These are phyloP conservation scores for Cyrtodaria siliqua DNA, from an alignment of 2,888 invertebrate genomes.

Conservation along the genomic window DNA sequence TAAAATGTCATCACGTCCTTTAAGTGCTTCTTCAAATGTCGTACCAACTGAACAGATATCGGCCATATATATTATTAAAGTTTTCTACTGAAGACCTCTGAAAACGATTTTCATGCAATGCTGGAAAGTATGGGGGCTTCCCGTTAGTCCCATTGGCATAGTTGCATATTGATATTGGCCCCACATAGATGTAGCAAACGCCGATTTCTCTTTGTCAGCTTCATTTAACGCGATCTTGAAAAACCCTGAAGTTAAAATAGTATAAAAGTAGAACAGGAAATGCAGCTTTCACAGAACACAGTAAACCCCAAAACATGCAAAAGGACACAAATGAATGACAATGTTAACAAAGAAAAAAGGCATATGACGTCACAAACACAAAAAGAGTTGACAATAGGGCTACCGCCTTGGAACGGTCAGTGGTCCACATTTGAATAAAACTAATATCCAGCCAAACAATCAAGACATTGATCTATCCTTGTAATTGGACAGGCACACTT, in stretches of 20 bases:
- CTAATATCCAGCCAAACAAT: slow-evolving; percentile 18
- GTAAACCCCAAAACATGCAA: too few species aligned
- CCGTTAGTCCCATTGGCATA: too few species aligned
- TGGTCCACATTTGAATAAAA: slow-evolving; percentile 27
- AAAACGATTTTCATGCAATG: slow-evolving; percentile 29
- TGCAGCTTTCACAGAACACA: too few species aligned
- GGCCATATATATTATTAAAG: slow-evolving; percentile 31
- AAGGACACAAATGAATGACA: too few species aligned
- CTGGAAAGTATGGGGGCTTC: too few species aligned
- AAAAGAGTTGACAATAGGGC: too few species aligned
- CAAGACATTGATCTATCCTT: slow-evolving; percentile 38
- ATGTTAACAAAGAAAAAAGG: too few species aligned
- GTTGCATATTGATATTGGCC: slow-evolving; percentile 23
- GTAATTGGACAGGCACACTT: slow-evolving; percentile 42
- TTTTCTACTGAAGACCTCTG: slow-evolving; percentile 30
- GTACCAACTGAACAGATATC: slow-evolving; percentile 27
- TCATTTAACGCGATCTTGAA: slow-evolving; percentile 26
- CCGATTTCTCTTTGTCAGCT: slow-evolving; percentile 25
- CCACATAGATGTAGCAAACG: slow-evolving; percentile 5
- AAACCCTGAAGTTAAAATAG: slow-evolving; percentile 17
- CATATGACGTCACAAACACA: too few species aligned
- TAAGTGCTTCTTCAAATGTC: slow-evolving; percentile 47
- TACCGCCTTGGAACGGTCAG: too few species aligned
- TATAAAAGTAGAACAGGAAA: too few species aligned
- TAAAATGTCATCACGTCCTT: slow-evolving; percentile 56